Conservation (phyloP, 2,113 vertebrate genomes). For the Chitala chitala region DNA sequence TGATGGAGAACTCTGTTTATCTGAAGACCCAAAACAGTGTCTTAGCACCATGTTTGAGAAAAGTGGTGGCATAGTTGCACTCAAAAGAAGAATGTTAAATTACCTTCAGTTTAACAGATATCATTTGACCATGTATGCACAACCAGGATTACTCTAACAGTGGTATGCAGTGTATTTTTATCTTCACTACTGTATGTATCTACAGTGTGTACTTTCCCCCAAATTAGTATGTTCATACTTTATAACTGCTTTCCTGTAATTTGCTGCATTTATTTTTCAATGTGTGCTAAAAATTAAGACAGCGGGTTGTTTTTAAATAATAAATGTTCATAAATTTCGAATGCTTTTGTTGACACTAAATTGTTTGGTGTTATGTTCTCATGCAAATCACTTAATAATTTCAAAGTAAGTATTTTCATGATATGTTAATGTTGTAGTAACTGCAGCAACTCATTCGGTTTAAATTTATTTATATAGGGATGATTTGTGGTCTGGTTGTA, state of each 20-base stretch:
- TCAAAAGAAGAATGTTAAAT: conserved; percentile 61
- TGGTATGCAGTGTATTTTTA: not conserved
- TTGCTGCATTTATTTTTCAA: no score
- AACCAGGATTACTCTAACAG: conserved; percentile 53
- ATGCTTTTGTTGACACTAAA: no score
- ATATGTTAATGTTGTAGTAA: not conserved
- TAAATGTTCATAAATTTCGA: no score
- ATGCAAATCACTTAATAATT: no score
- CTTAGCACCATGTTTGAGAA: conserved; percentile 38
- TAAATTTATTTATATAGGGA: no score
- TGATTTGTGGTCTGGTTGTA: no score
- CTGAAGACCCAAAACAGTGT: conserved; percentile 38
- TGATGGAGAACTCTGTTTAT: conserved; percentile 44
- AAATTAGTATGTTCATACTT: not conserved
- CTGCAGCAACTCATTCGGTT: not conserved
- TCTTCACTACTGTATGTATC: not conserved
- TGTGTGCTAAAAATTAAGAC: no score
- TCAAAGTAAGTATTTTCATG: no score
- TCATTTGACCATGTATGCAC: conserved; percentile 80
- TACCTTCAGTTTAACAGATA: conserved; percentile 72
- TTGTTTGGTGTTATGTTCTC: no score
- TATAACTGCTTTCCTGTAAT: no score
- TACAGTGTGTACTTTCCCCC: not conserved
- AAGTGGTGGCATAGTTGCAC: conserved; percentile 30
- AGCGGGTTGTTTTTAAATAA: no score